phyloP scores from a whole-genome alignment of 2,888 invertebrate genomes.

The Drosophila mulleri region DNA sequence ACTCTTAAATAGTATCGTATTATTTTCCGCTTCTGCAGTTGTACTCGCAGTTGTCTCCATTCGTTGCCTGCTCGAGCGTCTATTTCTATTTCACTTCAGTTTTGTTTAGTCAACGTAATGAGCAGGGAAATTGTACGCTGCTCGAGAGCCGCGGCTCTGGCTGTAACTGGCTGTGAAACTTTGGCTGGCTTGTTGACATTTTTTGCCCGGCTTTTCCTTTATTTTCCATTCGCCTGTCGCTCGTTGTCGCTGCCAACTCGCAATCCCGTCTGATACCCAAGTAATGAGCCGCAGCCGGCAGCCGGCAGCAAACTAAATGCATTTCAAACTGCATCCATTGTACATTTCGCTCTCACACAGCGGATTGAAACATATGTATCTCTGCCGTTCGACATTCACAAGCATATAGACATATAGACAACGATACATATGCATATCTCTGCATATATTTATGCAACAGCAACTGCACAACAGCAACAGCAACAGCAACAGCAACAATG shows the following conservation, averaged over 20 bases:
- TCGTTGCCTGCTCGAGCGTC: constrained; percentile 24
- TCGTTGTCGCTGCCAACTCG: constrained; percentile 39
- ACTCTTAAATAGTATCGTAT: constrained; percentile 51
- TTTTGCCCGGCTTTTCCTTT: constrained; percentile 48
- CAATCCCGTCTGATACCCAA: constrained; percentile 65
- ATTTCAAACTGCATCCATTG: constrained; percentile 53
- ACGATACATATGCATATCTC: constrained; percentile 14
- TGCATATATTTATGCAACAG: constrained; percentile 47
- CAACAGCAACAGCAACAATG: constrained; percentile 54
- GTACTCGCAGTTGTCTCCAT: background rate
- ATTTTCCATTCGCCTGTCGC: constrained; percentile 42
- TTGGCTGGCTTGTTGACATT: constrained; percentile 69
- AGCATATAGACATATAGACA: constrained; percentile 26
- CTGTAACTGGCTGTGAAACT: constrained; percentile 61
- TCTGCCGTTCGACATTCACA: constrained; percentile 23
- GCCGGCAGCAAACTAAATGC: constrained; percentile 55
- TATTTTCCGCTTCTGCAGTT: constrained; percentile 49
- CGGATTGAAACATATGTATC: constrained; percentile 63
- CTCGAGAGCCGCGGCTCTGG: constrained; percentile 8
- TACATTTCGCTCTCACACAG: constrained; percentile 28
- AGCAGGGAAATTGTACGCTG: constrained; percentile 62
- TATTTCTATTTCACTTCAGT: constrained; percentile 51
- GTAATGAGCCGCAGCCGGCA: constrained; percentile 59
- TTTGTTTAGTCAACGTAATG: constrained; percentile 62
- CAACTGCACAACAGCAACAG: too few relatives aligned